Evolutionary conservation across 2,797 vertebrate species (phyloP).

Genomic region (Macrochelys suwanniensis): DNA sequence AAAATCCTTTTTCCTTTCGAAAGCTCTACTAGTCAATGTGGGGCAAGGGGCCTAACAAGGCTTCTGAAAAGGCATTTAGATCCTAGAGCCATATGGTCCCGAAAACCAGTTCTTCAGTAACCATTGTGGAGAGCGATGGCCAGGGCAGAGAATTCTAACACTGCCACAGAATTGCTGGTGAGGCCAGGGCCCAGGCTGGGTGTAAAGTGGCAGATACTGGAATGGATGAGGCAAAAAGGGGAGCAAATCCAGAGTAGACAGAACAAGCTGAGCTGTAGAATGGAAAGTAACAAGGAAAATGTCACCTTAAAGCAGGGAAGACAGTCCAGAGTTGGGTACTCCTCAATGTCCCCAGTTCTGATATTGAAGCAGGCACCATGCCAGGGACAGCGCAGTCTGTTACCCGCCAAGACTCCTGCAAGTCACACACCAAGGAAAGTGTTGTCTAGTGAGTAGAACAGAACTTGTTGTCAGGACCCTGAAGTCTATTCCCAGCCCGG

Average conservation of each 20-base stretch:
- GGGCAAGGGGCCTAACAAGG: not conserved
- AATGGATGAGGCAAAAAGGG: not conserved
- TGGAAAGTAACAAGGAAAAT: not conserved
- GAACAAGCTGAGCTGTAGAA: no score
- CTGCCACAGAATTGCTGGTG: accelerated
- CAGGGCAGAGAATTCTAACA: not conserved
- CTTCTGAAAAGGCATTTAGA: not conserved
- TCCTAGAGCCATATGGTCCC: not conserved
- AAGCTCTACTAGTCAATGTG: not conserved
- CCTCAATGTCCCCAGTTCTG: conserved; percentile 91
- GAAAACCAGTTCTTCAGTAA: not conserved
- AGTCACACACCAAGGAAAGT: accelerated
- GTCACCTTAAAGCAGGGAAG: conserved; percentile 87
- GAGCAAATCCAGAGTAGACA: not conserved
- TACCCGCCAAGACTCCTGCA: conserved; percentile 84
- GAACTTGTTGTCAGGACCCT: accelerated
- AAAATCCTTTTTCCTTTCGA: conserved; percentile 6
- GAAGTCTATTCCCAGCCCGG: accelerated
- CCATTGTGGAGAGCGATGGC: not conserved
- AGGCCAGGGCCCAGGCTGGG: accelerated
- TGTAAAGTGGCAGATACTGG: not conserved
- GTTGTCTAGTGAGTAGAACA: not conserved
- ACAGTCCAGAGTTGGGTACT: conserved; percentile 89
- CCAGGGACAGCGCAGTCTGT: conserved; percentile 90
- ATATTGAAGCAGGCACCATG: conserved; percentile 91